These are phyloP conservation scores for Amyelois transitella DNA, from an alignment of 1,140 invertebrate genomes.

Conservation along the genomic window DNA sequence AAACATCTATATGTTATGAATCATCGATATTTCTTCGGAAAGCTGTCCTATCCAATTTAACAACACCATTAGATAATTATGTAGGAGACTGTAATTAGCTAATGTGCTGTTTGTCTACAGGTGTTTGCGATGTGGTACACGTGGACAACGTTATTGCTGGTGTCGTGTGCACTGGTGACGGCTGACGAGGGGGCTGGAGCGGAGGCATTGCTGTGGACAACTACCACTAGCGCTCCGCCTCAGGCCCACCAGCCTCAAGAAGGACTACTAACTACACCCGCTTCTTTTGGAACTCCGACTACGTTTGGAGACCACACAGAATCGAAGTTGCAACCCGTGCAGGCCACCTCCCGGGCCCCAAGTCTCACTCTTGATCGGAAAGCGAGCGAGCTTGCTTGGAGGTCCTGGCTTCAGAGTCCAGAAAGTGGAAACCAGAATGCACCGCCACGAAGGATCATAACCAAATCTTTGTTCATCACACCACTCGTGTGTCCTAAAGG, in stretches of 20 bases:
- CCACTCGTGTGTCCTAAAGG: constrained; percentile 59
- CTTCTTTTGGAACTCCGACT: not conserved
- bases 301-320: not conserved
- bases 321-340: constrained; percentile 10
- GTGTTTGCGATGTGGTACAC: constrained; percentile 68
- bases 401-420: constrained; percentile 54
- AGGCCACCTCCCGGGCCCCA: constrained; percentile 45
- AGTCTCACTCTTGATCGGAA: constrained; percentile 56
- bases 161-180: constrained; percentile 57
- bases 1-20: not conserved
- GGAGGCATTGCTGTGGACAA: constrained; percentile 1
- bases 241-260: constrained; percentile 8
- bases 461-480: constrained; percentile 63
- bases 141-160: constrained; percentile 62
- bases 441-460: constrained; percentile 57
- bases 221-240: not conserved
- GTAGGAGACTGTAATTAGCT: not conserved
- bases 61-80: not conserved
- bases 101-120: constrained; percentile 28
- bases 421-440: constrained; percentile 56
- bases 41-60: not conserved
- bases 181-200: constrained; percentile 25
- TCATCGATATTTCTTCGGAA: not conserved
- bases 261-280: not conserved
- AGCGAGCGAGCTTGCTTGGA: constrained; percentile 58